Base-by-base conservation (phyloP, 2,888 invertebrate genomes). In the Sericinus montela region DNA sequence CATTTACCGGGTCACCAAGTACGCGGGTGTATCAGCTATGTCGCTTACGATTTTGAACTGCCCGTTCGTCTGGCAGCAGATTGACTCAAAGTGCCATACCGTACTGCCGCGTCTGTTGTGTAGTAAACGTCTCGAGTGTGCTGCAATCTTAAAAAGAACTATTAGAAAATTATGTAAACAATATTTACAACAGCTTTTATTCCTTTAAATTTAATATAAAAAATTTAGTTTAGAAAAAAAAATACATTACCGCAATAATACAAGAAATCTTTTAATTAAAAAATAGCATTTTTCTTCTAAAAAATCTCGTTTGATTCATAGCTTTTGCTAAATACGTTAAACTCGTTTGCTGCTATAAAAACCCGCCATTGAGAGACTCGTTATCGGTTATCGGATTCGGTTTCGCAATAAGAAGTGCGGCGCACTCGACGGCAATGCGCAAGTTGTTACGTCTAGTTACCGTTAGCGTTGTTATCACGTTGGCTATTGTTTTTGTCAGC, bases 381-480 rank as follows among this genome's bases (percentile, higher is more conserved):
- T 14, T 39, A 28, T 42, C 30, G 30, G 11, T 13, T 4, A 15
- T 44, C 36, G 30, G 23, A 15, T 25, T 39, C 32, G 9, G 29
- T 7, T 39, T 36, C 11, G 13, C 16, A 35, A 42, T 34, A 15
- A 35, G 30, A 15, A 39, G 16, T 35, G 2, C 15, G 10, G 23
- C 28, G 35, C 13, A 37, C 16, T 16, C 36, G 13, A 25, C 25
- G 48, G 29, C 42, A 52, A 82, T 82, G 81, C 76, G 75, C 56
- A 57, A 64, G 51, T 39, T 65, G 8, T 49, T 68, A 14, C 75
- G 80, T 44, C 63, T 74, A 11, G 38, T 64, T 9, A 49, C 65
- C 3, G 56, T 63, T 6, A 70, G 60, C 5, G 53, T 69, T 8
- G 53, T 57, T 6, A 69, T 77, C 34, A 56, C 57, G 5, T 16